phyloP scores from a whole-genome alignment of 2,113 vertebrate species.

The Sinocyclocheilus anophthalmus region DNA sequence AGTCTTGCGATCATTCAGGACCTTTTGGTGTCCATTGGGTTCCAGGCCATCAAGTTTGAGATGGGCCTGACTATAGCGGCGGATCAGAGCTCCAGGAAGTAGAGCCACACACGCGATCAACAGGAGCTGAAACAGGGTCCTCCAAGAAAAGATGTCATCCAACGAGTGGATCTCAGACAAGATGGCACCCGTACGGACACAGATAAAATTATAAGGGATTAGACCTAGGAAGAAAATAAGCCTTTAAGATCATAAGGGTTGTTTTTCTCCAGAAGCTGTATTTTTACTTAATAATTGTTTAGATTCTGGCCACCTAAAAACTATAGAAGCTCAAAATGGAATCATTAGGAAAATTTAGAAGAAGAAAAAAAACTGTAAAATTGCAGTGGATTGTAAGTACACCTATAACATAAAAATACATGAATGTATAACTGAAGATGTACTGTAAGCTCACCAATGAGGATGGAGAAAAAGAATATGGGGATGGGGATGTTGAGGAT shows the following conservation, averaged over 20 bases:
- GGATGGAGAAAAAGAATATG: conserved; percentile 93
- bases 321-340: neutral
- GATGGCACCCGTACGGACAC: conserved; percentile 92
- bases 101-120: conserved; percentile 86
- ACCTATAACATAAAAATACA: neutral
- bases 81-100: conserved; percentile 89
- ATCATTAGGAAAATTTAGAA: neutral
- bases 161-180: conserved; percentile 89
- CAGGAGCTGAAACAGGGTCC: conserved; percentile 85
- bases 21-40: conserved; percentile 53
- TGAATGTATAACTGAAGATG: neutral
- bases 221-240: conserved; percentile 77
- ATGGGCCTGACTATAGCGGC: conserved; percentile 77
- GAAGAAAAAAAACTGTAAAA: neutral
- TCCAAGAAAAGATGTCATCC: conserved; percentile 94
- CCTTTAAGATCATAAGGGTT: neutral
- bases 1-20: conserved; percentile 65
- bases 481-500: conserved; percentile 90
- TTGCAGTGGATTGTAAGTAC: neutral
- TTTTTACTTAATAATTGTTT: neutral
- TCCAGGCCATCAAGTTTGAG: conserved; percentile 76
- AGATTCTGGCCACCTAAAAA: neutral
- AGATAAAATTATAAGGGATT: conserved; percentile 97
- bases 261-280: neutral
- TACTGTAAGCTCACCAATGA: conserved; percentile 85